Percentiles rank a stretch among this genome's conserved stretches.
phyloP scores from a whole-genome alignment of 2,888 invertebrate species.

The Thecocarcelia acutangulata region DNA sequence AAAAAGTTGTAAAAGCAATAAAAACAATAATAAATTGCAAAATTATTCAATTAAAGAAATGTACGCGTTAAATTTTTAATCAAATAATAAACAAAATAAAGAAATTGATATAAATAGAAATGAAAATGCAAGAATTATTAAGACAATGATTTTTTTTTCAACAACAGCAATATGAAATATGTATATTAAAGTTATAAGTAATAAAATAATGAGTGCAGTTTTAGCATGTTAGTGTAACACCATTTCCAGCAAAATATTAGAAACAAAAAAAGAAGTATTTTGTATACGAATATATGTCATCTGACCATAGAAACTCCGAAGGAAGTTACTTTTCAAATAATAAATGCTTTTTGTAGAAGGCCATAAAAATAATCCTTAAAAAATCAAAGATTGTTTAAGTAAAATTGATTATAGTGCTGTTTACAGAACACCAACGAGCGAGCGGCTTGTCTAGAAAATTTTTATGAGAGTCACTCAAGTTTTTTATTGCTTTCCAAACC shows the following conservation, averaged over 20 bases:
- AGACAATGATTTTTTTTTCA: neutral
- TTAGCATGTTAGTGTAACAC: neutral
- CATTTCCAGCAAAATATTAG: neutral
- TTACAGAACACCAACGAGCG: no score
- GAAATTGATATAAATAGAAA: constrained; percentile 29
- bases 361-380: no score
- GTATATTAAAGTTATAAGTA: constrained; percentile 27
- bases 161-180: constrained; percentile 29
- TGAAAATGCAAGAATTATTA: constrained; percentile 38
- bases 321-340: no score
- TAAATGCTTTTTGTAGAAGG: no score
- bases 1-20: neutral
- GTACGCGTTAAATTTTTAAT: constrained; percentile 9
- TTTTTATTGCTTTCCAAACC: no score
- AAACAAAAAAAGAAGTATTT: no score
- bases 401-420: no score
- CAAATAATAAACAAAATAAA: neutral
- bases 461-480: no score
- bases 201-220: constrained; percentile 26
- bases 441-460: no score
- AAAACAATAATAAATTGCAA: constrained; percentile 22
- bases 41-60: constrained; percentile 42
- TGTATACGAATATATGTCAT: no score
- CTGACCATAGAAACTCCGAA: no score
- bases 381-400: neutral